phyloP scores from a whole-genome alignment of 2,797 vertebrate species.

The Anomalospiza imberbis region DNA sequence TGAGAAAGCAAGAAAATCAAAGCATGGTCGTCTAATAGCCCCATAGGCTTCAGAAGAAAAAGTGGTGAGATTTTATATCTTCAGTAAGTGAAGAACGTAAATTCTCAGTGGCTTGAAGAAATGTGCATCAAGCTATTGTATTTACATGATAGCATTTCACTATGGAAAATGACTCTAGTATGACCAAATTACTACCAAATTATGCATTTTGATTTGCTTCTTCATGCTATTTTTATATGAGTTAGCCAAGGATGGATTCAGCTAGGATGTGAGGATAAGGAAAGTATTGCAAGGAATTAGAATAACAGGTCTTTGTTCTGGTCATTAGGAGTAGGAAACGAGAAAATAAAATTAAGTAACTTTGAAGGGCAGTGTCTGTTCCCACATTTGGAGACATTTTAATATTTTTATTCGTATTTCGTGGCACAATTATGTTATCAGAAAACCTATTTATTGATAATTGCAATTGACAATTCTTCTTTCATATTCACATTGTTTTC shows the following conservation, averaged over 20 bases:
- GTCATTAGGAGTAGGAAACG: rapidly evolving
- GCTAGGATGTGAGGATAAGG: background rate
- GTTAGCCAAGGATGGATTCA: background rate
- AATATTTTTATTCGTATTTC: background rate
- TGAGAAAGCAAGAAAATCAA: background rate
- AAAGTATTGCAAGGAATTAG: background rate
- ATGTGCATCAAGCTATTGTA: rapidly evolving
- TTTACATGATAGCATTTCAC: background rate
- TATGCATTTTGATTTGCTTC: background rate
- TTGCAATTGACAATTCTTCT: background rate
- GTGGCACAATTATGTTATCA: background rate
- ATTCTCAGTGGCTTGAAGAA: background rate
- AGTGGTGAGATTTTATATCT: background rate
- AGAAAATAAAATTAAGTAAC: background rate
- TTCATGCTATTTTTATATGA: background rate
- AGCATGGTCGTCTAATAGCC: background rate
- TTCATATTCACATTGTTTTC: rapidly evolving
- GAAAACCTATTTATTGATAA: background rate
- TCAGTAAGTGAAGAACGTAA: background rate
- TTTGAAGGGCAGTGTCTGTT: background rate
- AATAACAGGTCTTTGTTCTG: background rate
- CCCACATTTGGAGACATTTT: background rate
- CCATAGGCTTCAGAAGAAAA: background rate
- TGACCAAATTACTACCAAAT: background rate
- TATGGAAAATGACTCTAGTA: background rate